Conservation (phyloP, 1,140 invertebrate genomes). For the Pseudobourletiella spinata region DNA sequence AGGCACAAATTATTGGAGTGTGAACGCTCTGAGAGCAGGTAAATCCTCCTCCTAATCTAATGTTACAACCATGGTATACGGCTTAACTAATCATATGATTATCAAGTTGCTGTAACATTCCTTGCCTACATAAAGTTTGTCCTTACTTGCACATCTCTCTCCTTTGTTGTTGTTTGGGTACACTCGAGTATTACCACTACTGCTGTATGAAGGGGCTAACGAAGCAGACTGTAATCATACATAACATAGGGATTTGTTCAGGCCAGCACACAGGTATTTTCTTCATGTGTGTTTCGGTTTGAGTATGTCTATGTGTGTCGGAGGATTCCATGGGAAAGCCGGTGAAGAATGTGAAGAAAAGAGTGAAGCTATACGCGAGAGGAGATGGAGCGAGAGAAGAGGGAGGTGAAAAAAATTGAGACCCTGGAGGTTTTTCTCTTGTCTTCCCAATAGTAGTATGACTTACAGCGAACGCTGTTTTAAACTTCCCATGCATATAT, state of each 20-base stretch:
- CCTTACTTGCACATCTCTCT: not conserved
- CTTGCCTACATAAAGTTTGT: not conserved
- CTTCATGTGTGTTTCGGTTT: not conserved
- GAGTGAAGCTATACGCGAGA: too few species aligned
- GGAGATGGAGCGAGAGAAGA: too few species aligned
- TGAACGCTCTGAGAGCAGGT: too few species aligned
- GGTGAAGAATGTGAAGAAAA: not conserved
- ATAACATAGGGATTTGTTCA: not conserved
- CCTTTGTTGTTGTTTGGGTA: not conserved
- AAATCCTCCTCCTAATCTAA: too few species aligned
- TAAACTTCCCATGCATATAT: too few species aligned
- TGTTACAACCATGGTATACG: too few species aligned
- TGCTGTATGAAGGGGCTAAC: not conserved
- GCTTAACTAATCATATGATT: too few species aligned
- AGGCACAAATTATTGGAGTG: too few species aligned
- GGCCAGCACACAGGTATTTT: not conserved
- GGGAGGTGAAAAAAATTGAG: not conserved
- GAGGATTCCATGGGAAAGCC: conserved; percentile 1
- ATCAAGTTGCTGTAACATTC: too few species aligned
- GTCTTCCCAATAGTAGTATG: too few species aligned
- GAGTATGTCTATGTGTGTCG: not conserved
- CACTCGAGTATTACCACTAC: too few species aligned
- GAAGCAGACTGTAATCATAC: not conserved
- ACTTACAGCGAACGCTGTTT: too few species aligned
- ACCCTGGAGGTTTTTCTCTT: conserved; percentile 2